These are phyloP conservation scores for Hippocampus mohnikei DNA, from an alignment of 2,113 vertebrate genomes.

Conservation along the genomic window DNA sequence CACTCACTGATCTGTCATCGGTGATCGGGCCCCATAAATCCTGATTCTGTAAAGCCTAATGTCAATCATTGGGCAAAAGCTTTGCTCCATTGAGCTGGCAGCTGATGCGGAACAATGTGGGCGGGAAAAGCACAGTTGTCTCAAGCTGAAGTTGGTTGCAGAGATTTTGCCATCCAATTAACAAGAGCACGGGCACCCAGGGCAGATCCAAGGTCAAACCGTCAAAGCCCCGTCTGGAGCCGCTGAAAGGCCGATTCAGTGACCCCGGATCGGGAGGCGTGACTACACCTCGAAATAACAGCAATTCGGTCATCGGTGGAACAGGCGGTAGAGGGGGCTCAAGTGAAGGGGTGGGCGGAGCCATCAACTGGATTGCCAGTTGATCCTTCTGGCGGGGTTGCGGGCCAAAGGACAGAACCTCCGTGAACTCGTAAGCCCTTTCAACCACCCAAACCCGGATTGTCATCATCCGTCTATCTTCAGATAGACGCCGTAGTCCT, in stretches of 20 bases:
- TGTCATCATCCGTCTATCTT: neutral
- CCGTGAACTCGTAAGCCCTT: neutral
- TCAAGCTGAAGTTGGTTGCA: neutral
- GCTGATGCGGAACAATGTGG: neutral
- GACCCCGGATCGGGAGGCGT: neutral
- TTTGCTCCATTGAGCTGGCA: neutral
- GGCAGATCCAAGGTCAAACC: neutral
- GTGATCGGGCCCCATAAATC: too few species aligned
- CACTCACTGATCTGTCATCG: too few species aligned
- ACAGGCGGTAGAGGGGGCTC: neutral
- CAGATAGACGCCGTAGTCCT: too few species aligned
- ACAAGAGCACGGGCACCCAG: neutral
- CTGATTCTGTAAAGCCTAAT: too few species aligned
- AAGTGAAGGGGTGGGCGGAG: neutral
- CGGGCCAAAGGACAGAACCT: neutral
- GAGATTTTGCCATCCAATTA: neutral
- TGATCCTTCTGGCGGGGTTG: neutral
- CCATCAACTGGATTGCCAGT: neutral
- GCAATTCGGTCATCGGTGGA: neutral
- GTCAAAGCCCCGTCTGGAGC: neutral
- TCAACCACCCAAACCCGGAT: neutral
- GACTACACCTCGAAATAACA: neutral
- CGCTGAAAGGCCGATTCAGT: neutral
- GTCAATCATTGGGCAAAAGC: too few species aligned
- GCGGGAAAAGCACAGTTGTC: neutral